phyloP scores from a whole-genome alignment of 1,140 invertebrate genomes.

The Lutraria rhynchaena region DNA sequence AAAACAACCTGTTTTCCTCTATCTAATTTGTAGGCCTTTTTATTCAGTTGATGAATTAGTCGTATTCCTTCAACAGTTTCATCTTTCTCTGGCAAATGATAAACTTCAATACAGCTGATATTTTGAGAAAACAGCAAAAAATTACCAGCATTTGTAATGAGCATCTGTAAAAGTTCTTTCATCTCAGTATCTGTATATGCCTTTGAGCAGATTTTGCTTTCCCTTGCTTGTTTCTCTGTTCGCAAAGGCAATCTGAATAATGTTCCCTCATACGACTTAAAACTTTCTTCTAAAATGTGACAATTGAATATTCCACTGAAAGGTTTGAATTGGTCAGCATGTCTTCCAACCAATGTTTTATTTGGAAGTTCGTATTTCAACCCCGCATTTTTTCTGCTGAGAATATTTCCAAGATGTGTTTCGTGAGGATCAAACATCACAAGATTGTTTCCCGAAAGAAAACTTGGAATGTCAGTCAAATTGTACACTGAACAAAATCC shows the following conservation, averaged over 20 bases:
- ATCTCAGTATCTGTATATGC: slow-evolving; percentile 73
- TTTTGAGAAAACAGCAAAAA: slow-evolving; percentile 79
- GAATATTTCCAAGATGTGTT: slow-evolving; percentile 25
- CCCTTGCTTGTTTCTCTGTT: slow-evolving; percentile 68
- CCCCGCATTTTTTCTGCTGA: neutral
- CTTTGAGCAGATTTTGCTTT: slow-evolving; percentile 73
- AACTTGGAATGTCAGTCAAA: slow-evolving; percentile 50
- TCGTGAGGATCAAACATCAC: slow-evolving; percentile 50
- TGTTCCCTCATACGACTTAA: slow-evolving; percentile 66
- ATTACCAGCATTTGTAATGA: slow-evolving; percentile 68
- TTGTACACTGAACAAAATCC: slow-evolving; percentile 55
- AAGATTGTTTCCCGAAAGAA: slow-evolving; percentile 26
- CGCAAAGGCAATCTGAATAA: slow-evolving; percentile 77
- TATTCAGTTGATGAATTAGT: neutral
- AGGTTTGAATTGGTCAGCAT: slow-evolving; percentile 53
- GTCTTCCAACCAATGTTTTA: neutral
- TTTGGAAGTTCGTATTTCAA: slow-evolving; percentile 24
- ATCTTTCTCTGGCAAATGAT: slow-evolving; percentile 65
- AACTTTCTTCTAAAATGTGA: slow-evolving; percentile 24
- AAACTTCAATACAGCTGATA: slow-evolving; percentile 72
- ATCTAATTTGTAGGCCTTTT: slow-evolving; percentile 8
- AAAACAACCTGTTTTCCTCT: neutral
- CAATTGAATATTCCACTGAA: slow-evolving; percentile 75
- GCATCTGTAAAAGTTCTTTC: slow-evolving; percentile 68
- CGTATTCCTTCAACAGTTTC: slow-evolving; percentile 6